Base-by-base conservation (phyloP, 2,113 vertebrate genomes). In the Chascanopsetta lugubris region DNA sequence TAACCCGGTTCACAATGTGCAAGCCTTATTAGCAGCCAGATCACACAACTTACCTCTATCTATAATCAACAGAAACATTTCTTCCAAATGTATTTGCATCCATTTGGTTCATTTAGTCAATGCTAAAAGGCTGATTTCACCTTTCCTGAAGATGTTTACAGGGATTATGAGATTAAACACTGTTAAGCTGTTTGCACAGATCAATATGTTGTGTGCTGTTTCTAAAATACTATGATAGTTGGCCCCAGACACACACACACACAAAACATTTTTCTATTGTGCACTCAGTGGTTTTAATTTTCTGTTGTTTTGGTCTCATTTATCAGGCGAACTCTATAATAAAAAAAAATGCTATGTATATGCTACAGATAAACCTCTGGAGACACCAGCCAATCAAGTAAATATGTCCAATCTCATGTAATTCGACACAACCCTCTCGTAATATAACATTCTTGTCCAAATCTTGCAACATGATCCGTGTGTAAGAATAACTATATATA, bases 1-100 rank as follows among this genome's bases (percentile, higher is more conserved):
- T 84, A 93, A 88, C 91, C 91, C 56, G 67, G 83, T 88, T 83
- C 72, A 75, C 82, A 93, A 92, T 88, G 46, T 89, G 90, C 87
- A 90, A 80, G 72, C 69, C 92, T 96, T 90, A 93, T 96, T 95
- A 95, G 89, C 90, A 91, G 85, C 92, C 86, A 12, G 72, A 84
- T 85, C 92, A 88, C 90, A 78, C 77, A 80, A 85, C 79, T 84
- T 58, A 42, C 58, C 54, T 78, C 80, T 81, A 84, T 86, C 85
- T 81, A 88, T 72, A 89, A 71, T 21, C 2, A 57, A 59, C 53
- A 6, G 72, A 43, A 75, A 43, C 60, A 57, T 51, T 74, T 30
- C 77, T 69, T 70, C 83, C 81, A 85, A 82, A 83, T 81, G 46
- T 49, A 85, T 87, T 89, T 84, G 82, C 83, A 83, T 87, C 69